Percentiles rank a stretch among this genome's conserved stretches.
Evolutionary conservation across 2,113 vertebrate genomes (phyloP).

Genomic region (Channa maculata): DNA sequence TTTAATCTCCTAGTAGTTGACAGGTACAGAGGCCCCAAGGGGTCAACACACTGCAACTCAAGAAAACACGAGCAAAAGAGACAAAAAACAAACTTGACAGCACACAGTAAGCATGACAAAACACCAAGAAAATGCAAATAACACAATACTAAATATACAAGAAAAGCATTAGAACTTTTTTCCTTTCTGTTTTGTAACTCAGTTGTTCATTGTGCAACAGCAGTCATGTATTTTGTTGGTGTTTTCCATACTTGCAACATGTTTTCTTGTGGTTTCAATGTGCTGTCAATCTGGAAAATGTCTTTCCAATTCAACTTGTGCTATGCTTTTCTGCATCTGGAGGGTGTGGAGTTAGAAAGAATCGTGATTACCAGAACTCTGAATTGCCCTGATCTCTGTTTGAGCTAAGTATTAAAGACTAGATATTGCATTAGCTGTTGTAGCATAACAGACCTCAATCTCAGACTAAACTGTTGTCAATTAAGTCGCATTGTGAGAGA

Average conservation of each 20-base stretch:
- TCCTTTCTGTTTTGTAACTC: background rate
- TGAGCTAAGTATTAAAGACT: no score
- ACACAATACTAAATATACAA: no score
- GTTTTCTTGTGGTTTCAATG: slow-evolving; percentile 25
- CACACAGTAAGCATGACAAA: no score
- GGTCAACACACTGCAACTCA: background rate
- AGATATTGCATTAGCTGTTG: background rate
- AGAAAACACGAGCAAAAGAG: background rate
- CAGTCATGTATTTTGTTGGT: background rate
- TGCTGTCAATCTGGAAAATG: background rate
- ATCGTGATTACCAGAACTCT: background rate
- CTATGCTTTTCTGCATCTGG: no score
- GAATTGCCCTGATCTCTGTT: background rate
- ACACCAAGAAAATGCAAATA: background rate
- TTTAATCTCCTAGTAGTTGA: background rate
- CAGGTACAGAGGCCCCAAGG: background rate
- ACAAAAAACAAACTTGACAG: background rate
- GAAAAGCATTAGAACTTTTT: no score
- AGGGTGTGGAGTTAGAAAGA: background rate
- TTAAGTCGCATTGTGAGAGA: background rate
- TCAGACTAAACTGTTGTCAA: background rate
- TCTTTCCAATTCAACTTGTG: no score
- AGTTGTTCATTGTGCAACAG: background rate
- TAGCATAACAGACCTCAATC: background rate
- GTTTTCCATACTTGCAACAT: background rate